Conservation (phyloP, 1,140 invertebrate species). For the Pemphigus obesinymphae region DNA sequence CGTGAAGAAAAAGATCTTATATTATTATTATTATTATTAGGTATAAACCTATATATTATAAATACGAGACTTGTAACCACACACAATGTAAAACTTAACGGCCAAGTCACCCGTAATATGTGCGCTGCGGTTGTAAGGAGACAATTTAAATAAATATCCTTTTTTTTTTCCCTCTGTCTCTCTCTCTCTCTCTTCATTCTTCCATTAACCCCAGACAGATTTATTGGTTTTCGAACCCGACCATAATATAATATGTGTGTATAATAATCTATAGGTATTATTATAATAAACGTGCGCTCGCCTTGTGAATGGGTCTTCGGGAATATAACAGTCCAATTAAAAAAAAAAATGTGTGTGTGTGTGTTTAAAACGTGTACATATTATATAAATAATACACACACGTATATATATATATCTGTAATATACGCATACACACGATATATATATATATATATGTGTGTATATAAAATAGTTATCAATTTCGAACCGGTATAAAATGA, state of each 20-base stretch:
- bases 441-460: neutral
- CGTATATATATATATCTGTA: neutral
- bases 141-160: constrained; percentile 37
- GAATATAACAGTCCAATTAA: constrained; percentile 37
- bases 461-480: constrained; percentile 38
- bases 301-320: constrained; percentile 28
- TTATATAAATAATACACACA: neutral
- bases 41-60: neutral
- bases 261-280: constrained; percentile 2
- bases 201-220: constrained; percentile 42
- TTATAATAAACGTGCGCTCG: constrained; percentile 40
- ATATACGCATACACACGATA: neutral
- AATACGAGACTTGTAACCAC: neutral
- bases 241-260: neutral
- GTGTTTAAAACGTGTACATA: neutral
- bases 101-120: constrained; percentile 21
- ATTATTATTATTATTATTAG: neutral
- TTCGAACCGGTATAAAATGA: constrained; percentile 35
- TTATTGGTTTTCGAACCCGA: constrained; percentile 36
- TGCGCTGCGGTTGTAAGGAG: constrained; percentile 7
- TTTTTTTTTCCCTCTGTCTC: no score
- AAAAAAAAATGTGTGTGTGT: constrained; percentile 28
- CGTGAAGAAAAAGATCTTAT: constrained; percentile 1
- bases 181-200: neutral
- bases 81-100: constrained; percentile 40